phyloP scores from a whole-genome alignment of 2,888 invertebrate species.

The Eilema griseolum region DNA sequence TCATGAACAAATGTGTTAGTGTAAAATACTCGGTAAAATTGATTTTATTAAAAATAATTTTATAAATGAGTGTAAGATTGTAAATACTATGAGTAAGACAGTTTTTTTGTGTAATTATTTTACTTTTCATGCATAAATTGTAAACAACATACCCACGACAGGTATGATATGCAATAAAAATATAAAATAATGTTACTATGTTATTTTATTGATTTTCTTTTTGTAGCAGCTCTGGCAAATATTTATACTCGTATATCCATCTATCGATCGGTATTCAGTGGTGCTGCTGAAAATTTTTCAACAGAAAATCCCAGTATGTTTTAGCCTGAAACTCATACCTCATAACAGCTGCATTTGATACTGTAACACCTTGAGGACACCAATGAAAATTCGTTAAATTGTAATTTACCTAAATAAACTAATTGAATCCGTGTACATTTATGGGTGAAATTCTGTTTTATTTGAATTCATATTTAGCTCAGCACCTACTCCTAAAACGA shows the following conservation, averaged over 20 bases:
- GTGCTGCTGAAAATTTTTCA: not conserved
- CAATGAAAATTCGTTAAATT: too few relatives aligned
- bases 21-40: conserved; percentile 34
- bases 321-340: not conserved
- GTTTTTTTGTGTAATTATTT: conserved; percentile 38
- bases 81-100: conserved; percentile 44
- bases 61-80: conserved; percentile 36
- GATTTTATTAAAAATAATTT: conserved; percentile 41
- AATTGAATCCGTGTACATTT: too few relatives aligned
- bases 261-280: not conserved
- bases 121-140: conserved; percentile 37
- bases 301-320: not conserved
- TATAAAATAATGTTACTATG: conserved; percentile 23
- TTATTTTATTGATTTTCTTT: conserved; percentile 23
- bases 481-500: too few relatives aligned
- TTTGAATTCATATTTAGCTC: too few relatives aligned
- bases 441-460: too few relatives aligned
- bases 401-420: too few relatives aligned
- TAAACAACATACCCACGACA: conserved; percentile 35
- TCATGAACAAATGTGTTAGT: conserved; percentile 42
- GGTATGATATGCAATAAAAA: conserved; percentile 43
- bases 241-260: too few relatives aligned
- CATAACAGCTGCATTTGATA: too few relatives aligned
- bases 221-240: not conserved
- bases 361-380: too few relatives aligned